Base-by-base conservation (phyloP, 2,113 vertebrate species). In the Zeus faber region DNA sequence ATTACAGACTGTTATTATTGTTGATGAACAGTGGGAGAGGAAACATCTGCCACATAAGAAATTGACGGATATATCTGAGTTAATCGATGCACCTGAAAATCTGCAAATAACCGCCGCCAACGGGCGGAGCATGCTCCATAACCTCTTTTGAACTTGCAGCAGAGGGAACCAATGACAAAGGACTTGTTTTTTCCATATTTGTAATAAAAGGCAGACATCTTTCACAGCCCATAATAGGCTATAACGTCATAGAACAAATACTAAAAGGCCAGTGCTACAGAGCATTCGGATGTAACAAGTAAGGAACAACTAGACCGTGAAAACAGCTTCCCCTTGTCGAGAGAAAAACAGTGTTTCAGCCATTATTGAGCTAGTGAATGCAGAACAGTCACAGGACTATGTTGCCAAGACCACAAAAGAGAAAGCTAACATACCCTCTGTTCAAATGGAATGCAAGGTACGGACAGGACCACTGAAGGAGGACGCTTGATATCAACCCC, bases 21-120 rank as follows among this genome's bases (percentile, higher is more conserved):
- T 80, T 11, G 26, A 63, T 74, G 58, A 81, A 8, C 3, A 3
- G 24, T 65, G 63, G 63, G 71, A 65, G 50, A 27, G 26, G 1
- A 17, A 6, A 29, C 11, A 63, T 8, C 3, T 76, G 3, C 51
- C 72, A 18, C 2, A 9, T 24, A 49, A 49, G 9, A 29, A 9
- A 7, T 7, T 67, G 17, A 76, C 58, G 33, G 5, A 64, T 46
- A 33, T 76, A 1, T 48, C 55, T 6, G 65, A 76, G 3, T 2
- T 50, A 25, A 5, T 72, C 24, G 51, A 65, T 1, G 14, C 47
- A 17, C 49, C 37, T 16, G 25, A 69, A 2, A 3, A 10, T 23
- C 22, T 79, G 0, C 2, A 27, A 2, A 33, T 75, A 2, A n/a
- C 26, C 22, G 50, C 65, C 2, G 72, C 72, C 1, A 67, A 65